Base-by-base conservation (phyloP, 2,113 vertebrate genomes). In the Smithornis capensis region DNA sequence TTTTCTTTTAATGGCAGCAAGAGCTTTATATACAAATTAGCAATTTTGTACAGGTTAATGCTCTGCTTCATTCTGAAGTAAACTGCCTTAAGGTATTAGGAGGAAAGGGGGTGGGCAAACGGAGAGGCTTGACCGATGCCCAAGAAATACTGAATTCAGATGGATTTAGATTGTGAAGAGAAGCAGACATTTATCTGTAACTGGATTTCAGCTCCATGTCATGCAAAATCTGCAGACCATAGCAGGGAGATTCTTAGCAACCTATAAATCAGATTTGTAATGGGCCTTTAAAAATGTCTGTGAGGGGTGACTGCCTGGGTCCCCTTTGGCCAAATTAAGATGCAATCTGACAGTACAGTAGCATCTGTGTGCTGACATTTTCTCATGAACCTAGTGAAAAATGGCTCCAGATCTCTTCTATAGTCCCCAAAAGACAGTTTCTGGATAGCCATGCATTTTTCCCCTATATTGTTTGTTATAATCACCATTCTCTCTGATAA, bases 341-440 rank as follows among this genome's bases (percentile, higher is more conserved):
- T 94, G 96, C 96, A 92, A 82, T 97, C 96, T 97, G 96, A 96
- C 96, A 90, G 96, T 83, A 95, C 95, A 85, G 92, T 90, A 96
- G 95, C 96, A 96, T 96, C 97, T 96, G 97, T 95, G 95, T 97
- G 97, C 97, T 98, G 98, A 97, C 98, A 97, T 98, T 97, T 98
- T 97, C 96, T 96, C 29, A 2, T 97, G 97, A 97, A 98, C 94
- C 97, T 95, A 44, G 90, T 98, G 96, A 98, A 98, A 98, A 98
- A 98, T 98, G 97, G 97, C 97, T 98, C 97, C 97, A 79, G 92
- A 75, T 96, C 97, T 97, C 84, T 94, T 89, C 78, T 96, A 78
- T 92, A 49, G 92, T 95, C 83, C 96, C 83, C 90, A 91, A 92
- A 97, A 98, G 97, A 96, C 35, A 50, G 71, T 90, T 94, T 95